These are phyloP conservation scores for Dynastes tityus DNA, from an alignment of 2,888 invertebrate genomes.

Conservation along the genomic window DNA sequence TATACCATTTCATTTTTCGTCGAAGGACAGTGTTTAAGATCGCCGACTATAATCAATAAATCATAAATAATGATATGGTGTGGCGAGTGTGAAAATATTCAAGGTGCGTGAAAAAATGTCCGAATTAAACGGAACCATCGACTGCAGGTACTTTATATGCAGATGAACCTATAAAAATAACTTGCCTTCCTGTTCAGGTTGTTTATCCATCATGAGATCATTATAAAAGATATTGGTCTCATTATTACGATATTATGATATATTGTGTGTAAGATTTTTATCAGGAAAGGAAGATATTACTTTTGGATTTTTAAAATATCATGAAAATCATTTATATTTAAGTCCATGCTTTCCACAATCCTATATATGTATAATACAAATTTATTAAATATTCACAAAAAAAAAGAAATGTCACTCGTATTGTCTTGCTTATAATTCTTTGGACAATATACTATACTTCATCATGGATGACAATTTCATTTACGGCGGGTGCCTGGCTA, in stretches of 20 bases:
- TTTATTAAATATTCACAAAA: too few relatives aligned
- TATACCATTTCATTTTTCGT: not conserved
- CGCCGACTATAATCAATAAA: constrained; percentile 22
- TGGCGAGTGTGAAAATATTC: constrained; percentile 31
- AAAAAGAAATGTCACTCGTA: too few relatives aligned
- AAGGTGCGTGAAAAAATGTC: constrained; percentile 25
- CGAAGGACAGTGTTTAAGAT: constrained; percentile 8
- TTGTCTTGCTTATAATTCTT: not conserved
- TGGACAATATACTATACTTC: not conserved
- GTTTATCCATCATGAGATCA: not conserved
- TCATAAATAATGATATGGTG: constrained; percentile 36
- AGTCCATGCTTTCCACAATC: too few relatives aligned
- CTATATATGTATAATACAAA: too few relatives aligned
- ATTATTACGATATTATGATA: too few relatives aligned
- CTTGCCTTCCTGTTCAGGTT: not conserved
- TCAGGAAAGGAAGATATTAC: too few relatives aligned
- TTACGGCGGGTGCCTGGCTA: not conserved
- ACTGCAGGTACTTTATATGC: constrained; percentile 11
- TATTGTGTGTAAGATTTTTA: too few relatives aligned
- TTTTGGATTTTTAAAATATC: too few relatives aligned
- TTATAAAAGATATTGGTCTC: not conserved
- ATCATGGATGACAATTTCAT: constrained; percentile 1
- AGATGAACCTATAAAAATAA: not conserved
- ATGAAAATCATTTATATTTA: too few relatives aligned
- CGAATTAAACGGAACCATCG: constrained; percentile 20